Evolutionary conservation across 2,888 invertebrate species (phyloP).

Genomic region (Tryphoninae sp.): DNA sequence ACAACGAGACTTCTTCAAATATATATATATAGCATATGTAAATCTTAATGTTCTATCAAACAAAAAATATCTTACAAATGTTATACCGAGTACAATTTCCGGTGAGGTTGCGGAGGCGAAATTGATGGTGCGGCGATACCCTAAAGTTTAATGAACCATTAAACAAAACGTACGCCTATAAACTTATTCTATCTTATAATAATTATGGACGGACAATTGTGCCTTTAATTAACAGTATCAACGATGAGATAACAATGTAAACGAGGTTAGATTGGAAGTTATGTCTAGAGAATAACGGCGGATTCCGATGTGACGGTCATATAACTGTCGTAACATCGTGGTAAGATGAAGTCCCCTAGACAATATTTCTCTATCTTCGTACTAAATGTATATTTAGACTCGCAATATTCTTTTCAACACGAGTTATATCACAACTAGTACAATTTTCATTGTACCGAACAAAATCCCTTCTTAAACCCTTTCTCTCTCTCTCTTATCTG

Average conservation of each 20-base stretch:
- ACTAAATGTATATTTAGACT: slow-evolving; percentile 45
- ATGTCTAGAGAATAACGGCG: slow-evolving; percentile 32
- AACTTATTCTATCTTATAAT: slow-evolving; percentile 15
- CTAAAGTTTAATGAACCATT: slow-evolving; percentile 5
- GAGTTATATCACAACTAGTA: slow-evolving; percentile 67
- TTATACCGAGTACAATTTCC: slow-evolving; percentile 33
- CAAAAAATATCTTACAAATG: slow-evolving; percentile 44
- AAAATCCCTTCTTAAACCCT: background rate
- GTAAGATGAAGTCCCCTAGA: slow-evolving; percentile 40
- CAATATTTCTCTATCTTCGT: slow-evolving; percentile 15
- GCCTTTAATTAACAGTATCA: slow-evolving; percentile 11
- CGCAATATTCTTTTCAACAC: slow-evolving; percentile 53
- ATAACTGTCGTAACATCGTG: slow-evolving; percentile 12
- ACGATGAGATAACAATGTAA: slow-evolving; percentile 7
- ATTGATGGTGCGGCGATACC: slow-evolving; percentile 39
- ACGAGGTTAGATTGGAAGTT: slow-evolving; percentile 46
- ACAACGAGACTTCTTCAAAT: slow-evolving; percentile 41
- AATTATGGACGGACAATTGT: slow-evolving; percentile 55
- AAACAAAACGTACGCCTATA: slow-evolving; percentile 2
- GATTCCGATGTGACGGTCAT: slow-evolving; percentile 17
- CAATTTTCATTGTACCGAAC: slow-evolving; percentile 26
- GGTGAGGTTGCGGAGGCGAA: slow-evolving; percentile 6
- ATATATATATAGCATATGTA: slow-evolving; percentile 5
- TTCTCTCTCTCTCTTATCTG: background rate
- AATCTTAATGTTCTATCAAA: slow-evolving; percentile 16